A percentile compares a stretch with the other conserved stretches of the same genome.
Evolutionary conservation across 92 coral and sea anemone species (phyloP).

Genomic region (Meandrina meandrites): DNA sequence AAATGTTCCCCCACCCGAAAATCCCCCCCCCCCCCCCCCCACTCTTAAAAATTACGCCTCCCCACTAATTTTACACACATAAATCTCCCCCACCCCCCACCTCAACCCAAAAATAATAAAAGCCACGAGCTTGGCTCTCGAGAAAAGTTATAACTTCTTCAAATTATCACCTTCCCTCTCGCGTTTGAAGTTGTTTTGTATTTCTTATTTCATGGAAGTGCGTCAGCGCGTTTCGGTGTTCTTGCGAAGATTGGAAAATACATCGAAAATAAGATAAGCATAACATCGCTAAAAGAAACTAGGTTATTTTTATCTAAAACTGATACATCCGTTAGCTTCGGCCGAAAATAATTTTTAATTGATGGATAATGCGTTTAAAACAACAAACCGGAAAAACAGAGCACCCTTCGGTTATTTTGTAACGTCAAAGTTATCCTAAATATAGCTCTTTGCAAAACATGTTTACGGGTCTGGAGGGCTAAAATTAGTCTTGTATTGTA

Average conservation of each 20-base stretch:
- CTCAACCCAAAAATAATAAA: background rate
- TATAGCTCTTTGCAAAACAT: background rate
- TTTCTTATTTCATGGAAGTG: background rate
- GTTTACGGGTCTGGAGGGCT: background rate
- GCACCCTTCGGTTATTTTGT: background rate
- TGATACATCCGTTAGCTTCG: background rate
- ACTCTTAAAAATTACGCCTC: background rate
- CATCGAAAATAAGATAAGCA: background rate
- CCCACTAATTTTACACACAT: background rate
- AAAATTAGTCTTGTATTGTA: background rate
- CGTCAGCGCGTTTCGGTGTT: background rate
- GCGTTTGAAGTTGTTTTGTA: background rate
- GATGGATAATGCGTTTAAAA: background rate
- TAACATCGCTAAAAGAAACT: background rate
- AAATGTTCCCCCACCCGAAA: no score
- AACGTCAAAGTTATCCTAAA: background rate
- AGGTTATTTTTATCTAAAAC: background rate
- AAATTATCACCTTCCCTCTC: background rate
- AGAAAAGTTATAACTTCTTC: no score
- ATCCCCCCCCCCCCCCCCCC: background rate
- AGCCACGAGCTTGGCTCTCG: no score
- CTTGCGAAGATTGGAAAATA: background rate
- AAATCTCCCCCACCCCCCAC: background rate
- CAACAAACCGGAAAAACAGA: background rate
- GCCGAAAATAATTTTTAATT: background rate